Conservation (phyloP, 2,113 vertebrate species). For the Leuciscus idus region DNA sequence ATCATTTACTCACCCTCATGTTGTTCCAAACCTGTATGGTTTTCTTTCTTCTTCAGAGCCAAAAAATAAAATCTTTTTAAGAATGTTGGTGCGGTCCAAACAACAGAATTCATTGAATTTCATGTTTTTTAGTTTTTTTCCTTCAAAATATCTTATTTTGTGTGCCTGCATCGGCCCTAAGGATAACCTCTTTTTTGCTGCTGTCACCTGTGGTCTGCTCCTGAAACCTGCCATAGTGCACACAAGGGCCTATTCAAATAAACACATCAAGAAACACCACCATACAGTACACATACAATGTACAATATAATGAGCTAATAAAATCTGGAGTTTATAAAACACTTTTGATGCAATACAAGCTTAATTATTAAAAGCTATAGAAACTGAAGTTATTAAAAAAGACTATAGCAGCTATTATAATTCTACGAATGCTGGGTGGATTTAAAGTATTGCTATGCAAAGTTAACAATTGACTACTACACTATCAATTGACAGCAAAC, state of each 20-base stretch:
- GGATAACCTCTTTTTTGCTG: conserved; percentile 41
- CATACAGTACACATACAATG: not conserved
- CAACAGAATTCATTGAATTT: no score
- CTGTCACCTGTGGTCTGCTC: not conserved
- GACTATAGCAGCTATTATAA: not conserved
- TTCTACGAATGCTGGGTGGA: not conserved
- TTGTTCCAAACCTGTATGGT: not conserved
- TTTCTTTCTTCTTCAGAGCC: not conserved
- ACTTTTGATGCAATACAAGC: not conserved
- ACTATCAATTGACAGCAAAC: not conserved
- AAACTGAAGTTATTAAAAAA: not conserved
- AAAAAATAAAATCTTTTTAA: not conserved
- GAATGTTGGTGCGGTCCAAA: no score
- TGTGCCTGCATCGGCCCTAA: conserved; percentile 50
- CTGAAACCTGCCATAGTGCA: conserved; percentile 25
- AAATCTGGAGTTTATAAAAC: not conserved
- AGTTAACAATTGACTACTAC: no score
- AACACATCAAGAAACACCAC: not conserved
- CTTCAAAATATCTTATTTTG: not conserved
- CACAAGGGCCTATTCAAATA: not conserved
- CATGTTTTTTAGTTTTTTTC: no score
- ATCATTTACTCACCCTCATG: no score
- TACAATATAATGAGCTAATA: not conserved
- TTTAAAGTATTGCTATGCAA: not conserved
- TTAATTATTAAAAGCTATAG: not conserved